Percentiles rank a stretch among this genome's conserved stretches.
phyloP scores from a whole-genome alignment of 2,888 invertebrate genomes.

The Branchipolynoe longqiensis region DNA sequence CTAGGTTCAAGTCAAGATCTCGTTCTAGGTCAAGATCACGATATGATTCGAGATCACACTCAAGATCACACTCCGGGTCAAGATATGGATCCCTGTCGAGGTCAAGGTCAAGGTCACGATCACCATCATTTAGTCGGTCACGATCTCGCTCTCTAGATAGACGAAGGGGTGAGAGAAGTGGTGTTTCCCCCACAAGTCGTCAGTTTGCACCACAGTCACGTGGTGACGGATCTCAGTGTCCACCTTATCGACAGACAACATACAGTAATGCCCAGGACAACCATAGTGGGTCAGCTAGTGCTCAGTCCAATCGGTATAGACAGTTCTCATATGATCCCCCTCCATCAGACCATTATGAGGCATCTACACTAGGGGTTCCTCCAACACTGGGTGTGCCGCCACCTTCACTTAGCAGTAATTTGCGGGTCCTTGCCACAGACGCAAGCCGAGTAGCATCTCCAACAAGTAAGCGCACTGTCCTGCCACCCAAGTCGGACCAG shows the following conservation, averaged over 20 bases:
- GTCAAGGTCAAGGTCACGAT: constrained; percentile 19
- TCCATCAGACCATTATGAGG: neutral
- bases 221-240: no score
- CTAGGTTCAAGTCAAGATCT: constrained; percentile 17
- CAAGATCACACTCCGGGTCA: constrained; percentile 3
- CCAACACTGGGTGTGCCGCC: neutral
- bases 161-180: no score
- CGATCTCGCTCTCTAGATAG: constrained; percentile 25
- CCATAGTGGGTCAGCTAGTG: no score
- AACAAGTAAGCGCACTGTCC: constrained; percentile 51
- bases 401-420: constrained; percentile 1
- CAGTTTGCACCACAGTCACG: no score
- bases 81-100: neutral
- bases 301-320: no score
- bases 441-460: no score
- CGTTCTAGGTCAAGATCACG: constrained; percentile 51
- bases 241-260: no score
- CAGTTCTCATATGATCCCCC: no score
- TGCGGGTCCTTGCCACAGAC: constrained; percentile 17
- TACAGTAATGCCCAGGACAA: no score
- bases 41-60: constrained; percentile 11
- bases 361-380: neutral
- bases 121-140: neutral
- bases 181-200: no score
- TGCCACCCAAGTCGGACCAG: constrained; percentile 53